Evolutionary conservation across 2,113 vertebrate genomes (phyloP).

Genomic region (Manacus vitellinus): DNA sequence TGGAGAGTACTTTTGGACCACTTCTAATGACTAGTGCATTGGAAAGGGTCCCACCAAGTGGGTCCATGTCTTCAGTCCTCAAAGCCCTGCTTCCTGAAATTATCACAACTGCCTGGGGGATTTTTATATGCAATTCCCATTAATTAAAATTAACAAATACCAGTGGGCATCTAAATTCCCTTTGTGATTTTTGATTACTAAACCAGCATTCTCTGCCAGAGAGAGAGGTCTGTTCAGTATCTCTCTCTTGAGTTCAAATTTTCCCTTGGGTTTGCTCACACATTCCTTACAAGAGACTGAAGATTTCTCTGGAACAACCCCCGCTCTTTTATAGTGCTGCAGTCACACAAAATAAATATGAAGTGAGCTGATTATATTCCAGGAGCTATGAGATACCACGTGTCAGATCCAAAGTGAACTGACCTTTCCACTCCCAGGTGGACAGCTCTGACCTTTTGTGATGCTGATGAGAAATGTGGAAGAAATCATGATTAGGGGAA

Average conservation of each 20-base stretch:
- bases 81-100: neutral
- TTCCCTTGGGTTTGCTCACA: constrained; percentile 10
- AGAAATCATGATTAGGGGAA: constrained; percentile 29
- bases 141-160: constrained; percentile 19
- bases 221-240: neutral
- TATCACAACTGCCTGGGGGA: neutral
- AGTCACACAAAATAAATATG: constrained; percentile 45
- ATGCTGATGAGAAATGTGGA: constrained; percentile 21
- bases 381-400: constrained; percentile 15
- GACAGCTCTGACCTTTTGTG: constrained; percentile 59
- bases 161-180: neutral
- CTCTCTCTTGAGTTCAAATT: neutral
- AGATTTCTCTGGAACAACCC: constrained; percentile 12
- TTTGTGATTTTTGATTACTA: neutral
- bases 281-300: constrained; percentile 2
- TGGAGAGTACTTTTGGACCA: neutral
- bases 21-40: neutral
- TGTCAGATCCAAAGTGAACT: constrained; percentile 47
- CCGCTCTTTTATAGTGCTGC: neutral
- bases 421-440: constrained; percentile 53
- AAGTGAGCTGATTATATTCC: constrained; percentile 40
- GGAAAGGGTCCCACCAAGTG: neutral
- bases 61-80: neutral
- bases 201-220: neutral
- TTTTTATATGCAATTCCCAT: neutral